A percentile compares a stretch with the other conserved stretches of the same genome.
phyloP scores from a whole-genome alignment of 2,113 vertebrate species.

The Neomonachus schauinslandi region DNA sequence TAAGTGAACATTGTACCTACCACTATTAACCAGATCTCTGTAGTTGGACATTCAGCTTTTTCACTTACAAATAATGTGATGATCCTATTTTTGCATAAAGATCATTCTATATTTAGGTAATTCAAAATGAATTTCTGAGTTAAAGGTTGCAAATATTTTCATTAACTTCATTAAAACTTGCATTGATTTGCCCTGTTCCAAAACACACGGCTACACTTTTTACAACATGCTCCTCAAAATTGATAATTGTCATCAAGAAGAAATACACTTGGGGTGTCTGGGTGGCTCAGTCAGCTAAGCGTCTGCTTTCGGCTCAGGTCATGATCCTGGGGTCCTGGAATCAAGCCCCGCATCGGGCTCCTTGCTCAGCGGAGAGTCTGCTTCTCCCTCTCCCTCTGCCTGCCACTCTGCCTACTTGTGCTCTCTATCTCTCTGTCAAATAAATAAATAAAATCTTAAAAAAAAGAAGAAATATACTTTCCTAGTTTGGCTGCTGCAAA shows the following conservation, averaged over 20 bases:
- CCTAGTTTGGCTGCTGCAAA: background rate
- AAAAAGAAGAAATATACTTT: background rate
- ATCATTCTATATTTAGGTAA: slow-evolving; percentile 26
- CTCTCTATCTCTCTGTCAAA: no score
- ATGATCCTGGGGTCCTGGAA: no score
- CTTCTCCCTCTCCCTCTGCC: no score
- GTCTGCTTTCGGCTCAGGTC: no score
- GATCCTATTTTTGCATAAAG: slow-evolving; percentile 17
- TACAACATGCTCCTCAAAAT: background rate
- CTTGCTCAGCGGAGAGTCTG: no score
- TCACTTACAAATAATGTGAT: slow-evolving; percentile 13
- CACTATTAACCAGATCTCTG: background rate
- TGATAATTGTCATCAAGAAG: background rate
- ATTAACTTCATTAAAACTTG: slow-evolving; percentile 26
- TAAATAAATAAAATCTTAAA: no score
- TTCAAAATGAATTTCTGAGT: slow-evolving; percentile 40
- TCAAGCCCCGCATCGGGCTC: no score
- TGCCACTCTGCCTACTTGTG: no score
- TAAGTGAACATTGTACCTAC: background rate
- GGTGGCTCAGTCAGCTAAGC: no score
- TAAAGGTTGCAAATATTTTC: slow-evolving; percentile 6
- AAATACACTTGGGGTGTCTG: background rate
- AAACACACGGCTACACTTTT: background rate
- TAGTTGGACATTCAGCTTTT: slow-evolving; percentile 23
- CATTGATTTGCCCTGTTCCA: background rate